phyloP scores from a whole-genome alignment of 1,140 invertebrate genomes.

The Caenorhabditis briggsae region DNA sequence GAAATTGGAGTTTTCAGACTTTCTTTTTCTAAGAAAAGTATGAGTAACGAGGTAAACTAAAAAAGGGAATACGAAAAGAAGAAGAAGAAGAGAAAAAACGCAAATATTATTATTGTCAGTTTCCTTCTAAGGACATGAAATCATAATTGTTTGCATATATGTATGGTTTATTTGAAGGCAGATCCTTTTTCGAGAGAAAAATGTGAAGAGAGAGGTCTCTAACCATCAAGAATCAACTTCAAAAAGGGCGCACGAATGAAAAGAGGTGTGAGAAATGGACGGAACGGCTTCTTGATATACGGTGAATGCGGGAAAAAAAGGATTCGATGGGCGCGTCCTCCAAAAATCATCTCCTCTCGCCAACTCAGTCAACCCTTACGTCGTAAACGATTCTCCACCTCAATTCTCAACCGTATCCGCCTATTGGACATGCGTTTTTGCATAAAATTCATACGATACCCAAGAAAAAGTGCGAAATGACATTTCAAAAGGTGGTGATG shows the following conservation, averaged over 20 bases:
- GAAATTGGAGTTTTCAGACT: not conserved
- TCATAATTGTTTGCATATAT: conserved; percentile 47
- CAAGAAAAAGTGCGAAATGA: conserved; percentile 36
- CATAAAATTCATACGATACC: conserved; percentile 50
- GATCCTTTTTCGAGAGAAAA: not conserved
- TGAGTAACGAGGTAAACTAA: conserved; percentile 1
- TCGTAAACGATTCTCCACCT: conserved; percentile 31
- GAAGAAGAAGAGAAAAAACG: not conserved
- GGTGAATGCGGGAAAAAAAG: conserved; percentile 31
- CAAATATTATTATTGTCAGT: conserved; percentile 22
- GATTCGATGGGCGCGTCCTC: conserved; percentile 47
- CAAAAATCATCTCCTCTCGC: conserved; percentile 44
- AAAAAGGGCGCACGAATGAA: not conserved
- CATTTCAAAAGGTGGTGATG: conserved; percentile 22
- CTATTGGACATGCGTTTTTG: conserved; percentile 55
- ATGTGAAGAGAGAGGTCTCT: too few relatives aligned
- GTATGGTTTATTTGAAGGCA: conserved; percentile 24
- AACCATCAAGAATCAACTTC: conserved; percentile 30
- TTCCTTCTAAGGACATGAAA: conserved; percentile 40
- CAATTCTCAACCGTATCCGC: not conserved
- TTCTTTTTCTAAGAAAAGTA: not conserved
- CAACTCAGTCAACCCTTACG: conserved; percentile 54
- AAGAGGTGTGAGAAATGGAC: conserved; percentile 24
- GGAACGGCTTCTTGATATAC: conserved; percentile 51
- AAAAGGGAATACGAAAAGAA: not conserved